These are phyloP conservation scores for Hanleya hanleyi DNA, from an alignment of 2,888 invertebrate genomes.

Conservation along the genomic window DNA sequence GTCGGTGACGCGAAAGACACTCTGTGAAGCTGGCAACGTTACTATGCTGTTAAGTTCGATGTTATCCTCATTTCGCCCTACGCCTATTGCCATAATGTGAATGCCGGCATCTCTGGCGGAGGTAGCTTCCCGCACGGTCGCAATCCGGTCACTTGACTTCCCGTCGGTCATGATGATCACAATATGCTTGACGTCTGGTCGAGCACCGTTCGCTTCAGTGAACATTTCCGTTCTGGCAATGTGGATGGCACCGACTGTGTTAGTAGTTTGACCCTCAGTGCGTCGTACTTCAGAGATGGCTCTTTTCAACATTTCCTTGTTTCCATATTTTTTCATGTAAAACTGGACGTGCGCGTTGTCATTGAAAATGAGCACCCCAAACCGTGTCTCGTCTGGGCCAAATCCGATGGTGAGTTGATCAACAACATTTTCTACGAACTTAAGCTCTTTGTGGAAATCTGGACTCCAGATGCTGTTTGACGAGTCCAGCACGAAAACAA, in stretches of 20 bases:
- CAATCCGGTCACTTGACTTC: slow-evolving; percentile 35
- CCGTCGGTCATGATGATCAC: slow-evolving; percentile 51
- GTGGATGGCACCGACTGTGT: slow-evolving; percentile 38
- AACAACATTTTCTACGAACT: slow-evolving; percentile 51
- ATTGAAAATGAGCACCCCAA: slow-evolving; percentile 53
- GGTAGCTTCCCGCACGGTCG: slow-evolving; percentile 36
- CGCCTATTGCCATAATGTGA: slow-evolving; percentile 47
- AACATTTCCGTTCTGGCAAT: slow-evolving; percentile 45
- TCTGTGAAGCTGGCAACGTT: not conserved
- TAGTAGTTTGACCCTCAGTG: slow-evolving; percentile 35
- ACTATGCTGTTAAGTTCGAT: not conserved
- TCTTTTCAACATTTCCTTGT: slow-evolving; percentile 25
- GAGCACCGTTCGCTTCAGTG: slow-evolving; percentile 36
- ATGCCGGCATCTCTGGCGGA: slow-evolving; percentile 34
- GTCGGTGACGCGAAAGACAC: slow-evolving; percentile 37
- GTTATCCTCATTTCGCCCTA: slow-evolving; percentile 35
- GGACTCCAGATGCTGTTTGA: slow-evolving; percentile 49
- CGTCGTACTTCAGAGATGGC: slow-evolving; percentile 40
- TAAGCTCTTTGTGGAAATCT: slow-evolving; percentile 46
- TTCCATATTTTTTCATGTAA: slow-evolving; percentile 40
- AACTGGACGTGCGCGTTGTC: slow-evolving; percentile 41
- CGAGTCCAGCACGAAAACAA: slow-evolving; percentile 51
- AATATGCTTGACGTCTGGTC: slow-evolving; percentile 37
- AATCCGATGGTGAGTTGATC: slow-evolving; percentile 51
- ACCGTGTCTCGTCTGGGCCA: slow-evolving; percentile 38